Percentiles rank a stretch among this genome's conserved stretches.
These are phyloP conservation scores for Abscondita cerata DNA, from an alignment of 2,888 invertebrate genomes.

Conservation along the genomic window DNA sequence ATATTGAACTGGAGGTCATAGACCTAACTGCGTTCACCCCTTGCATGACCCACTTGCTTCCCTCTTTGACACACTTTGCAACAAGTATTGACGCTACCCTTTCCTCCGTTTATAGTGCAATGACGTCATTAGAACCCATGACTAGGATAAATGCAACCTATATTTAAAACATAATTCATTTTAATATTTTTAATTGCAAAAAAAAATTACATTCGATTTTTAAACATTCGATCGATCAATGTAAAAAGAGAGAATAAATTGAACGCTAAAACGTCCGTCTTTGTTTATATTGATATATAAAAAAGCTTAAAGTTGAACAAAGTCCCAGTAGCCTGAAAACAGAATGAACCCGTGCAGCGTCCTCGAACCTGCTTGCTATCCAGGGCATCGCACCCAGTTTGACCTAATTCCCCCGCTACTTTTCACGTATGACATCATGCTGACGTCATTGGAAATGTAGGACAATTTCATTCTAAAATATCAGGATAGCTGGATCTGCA, in stretches of 20 bases:
- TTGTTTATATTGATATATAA: background rate
- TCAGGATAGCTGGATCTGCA: conserved; percentile 46
- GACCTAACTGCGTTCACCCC: conserved; percentile 51
- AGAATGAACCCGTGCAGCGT: conserved; percentile 55
- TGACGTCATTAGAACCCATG: conserved; percentile 57
- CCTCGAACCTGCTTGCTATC: conserved; percentile 56
- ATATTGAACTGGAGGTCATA: conserved; percentile 51
- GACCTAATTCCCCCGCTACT: conserved; percentile 65
- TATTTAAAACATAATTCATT: conserved; percentile 27
- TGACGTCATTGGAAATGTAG: conserved; percentile 69
- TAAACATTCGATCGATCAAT: background rate
- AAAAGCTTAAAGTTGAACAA: conserved; percentile 4
- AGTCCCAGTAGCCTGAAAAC: conserved; percentile 40
- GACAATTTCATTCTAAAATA: conserved; percentile 73
- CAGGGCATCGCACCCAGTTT: conserved; percentile 71
- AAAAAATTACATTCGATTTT: background rate
- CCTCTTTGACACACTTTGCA: conserved; percentile 60
- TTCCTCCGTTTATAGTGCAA: conserved; percentile 46
- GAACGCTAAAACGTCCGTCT: too few relatives aligned
- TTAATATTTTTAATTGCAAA: conserved; percentile 16
- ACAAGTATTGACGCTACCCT: conserved; percentile 60
- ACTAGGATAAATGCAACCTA: conserved; percentile 62
- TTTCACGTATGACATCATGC: conserved; percentile 56
- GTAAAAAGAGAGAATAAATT: background rate
- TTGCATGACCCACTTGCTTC: conserved; percentile 55